A percentile compares a stretch with the other conserved stretches of the same genome.
Conservation (phyloP, 1,140 invertebrate species). For the Drosophila pruinosa region DNA sequence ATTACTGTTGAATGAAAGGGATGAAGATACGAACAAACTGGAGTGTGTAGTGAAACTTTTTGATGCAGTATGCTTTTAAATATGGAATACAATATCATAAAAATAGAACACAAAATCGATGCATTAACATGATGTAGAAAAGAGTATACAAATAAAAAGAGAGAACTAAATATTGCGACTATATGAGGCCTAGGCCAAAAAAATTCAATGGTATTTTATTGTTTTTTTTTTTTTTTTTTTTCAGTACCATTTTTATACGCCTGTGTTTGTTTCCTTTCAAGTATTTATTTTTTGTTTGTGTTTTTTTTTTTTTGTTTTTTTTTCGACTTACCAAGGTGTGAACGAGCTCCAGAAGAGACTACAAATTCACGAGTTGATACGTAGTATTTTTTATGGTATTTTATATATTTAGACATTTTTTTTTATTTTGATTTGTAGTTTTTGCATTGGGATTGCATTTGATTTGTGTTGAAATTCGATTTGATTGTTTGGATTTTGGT, state of each 20-base stretch:
- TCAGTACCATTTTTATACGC: conserved; percentile 44
- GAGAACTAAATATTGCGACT: conserved; percentile 25
- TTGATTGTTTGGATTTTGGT: conserved; percentile 61
- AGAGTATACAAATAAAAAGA: conserved; percentile 22
- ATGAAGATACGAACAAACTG: conserved; percentile 8
- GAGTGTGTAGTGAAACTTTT: conserved; percentile 25
- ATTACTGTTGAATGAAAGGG: conserved; percentile 15
- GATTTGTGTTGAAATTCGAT: conserved; percentile 63
- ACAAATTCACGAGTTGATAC: conserved; percentile 83
- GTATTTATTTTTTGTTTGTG: conserved; percentile 40
- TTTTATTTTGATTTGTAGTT: conserved; percentile 40
- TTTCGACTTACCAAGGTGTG: conserved; percentile 94
- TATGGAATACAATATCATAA: conserved; percentile 7
- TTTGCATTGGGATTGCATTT: conserved; percentile 63
- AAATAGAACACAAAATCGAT: conserved; percentile 36
- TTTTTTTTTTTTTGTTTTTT: conserved; percentile 52
- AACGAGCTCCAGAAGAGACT: conserved; percentile 98
- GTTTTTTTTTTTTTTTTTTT: conserved; percentile 35
- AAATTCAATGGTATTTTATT: conserved; percentile 42
- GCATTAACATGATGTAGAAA: conserved; percentile 24
- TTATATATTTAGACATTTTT: conserved; percentile 31
- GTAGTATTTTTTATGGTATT: conserved; percentile 54
- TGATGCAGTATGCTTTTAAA: conserved; percentile 30
- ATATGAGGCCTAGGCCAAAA: conserved; percentile 29
- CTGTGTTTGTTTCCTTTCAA: conserved; percentile 60